Evolutionary conservation across 2,113 vertebrate genomes (phyloP).

Genomic region (Garra rufa): DNA sequence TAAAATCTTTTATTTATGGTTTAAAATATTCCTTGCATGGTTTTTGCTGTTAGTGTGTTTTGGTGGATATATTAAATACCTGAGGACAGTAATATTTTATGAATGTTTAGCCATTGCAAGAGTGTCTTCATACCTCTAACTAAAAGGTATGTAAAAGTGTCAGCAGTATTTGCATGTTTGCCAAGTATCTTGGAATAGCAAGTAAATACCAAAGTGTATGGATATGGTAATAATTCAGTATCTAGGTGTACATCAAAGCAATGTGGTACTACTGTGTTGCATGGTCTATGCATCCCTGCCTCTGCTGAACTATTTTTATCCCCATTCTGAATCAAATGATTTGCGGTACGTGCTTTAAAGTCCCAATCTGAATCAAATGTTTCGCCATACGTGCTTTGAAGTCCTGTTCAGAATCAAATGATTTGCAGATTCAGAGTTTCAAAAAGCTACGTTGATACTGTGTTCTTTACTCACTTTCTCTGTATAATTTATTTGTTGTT

Average conservation of each 20-base stretch:
- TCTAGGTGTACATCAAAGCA: background rate
- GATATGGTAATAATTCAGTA: background rate
- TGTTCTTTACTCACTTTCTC: too few species aligned
- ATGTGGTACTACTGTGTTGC: background rate
- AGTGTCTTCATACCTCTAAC: background rate
- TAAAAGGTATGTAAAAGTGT: background rate
- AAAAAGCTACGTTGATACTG: too few species aligned
- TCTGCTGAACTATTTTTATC: too few species aligned
- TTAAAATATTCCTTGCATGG: background rate
- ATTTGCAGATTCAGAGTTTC: too few species aligned
- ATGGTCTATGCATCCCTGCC: too few species aligned
- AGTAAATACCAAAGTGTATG: background rate
- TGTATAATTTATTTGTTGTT: too few species aligned
- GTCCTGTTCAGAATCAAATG: too few species aligned
- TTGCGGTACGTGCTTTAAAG: too few species aligned
- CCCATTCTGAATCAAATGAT: too few species aligned
- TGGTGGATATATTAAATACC: constrained; percentile 14
- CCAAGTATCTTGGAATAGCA: background rate
- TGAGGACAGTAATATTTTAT: constrained; percentile 11
- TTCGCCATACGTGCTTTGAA: too few species aligned
- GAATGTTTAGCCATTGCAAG: background rate
- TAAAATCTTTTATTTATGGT: constrained; percentile 19
- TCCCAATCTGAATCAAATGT: too few species aligned
- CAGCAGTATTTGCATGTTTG: background rate
- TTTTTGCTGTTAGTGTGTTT: background rate